A percentile compares a stretch with the other conserved stretches of the same genome.
Evolutionary conservation across 2,113 vertebrate species (phyloP).

Genomic region (Chrysemys picta): DNA sequence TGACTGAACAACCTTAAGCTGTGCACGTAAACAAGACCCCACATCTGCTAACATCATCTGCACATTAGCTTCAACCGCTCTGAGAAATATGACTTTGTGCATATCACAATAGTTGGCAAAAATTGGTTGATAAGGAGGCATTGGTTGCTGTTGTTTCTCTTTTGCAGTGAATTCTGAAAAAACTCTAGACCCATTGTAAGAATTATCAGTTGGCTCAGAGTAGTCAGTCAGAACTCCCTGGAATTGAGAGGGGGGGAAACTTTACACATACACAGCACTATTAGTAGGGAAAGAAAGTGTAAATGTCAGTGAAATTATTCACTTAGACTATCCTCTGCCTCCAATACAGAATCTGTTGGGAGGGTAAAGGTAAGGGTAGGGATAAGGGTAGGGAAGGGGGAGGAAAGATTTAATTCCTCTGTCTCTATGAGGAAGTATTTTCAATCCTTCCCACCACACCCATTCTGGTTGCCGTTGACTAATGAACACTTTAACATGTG

Average conservation of each 20-base stretch:
- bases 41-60: neutral
- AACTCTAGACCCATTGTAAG: neutral
- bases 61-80: neutral
- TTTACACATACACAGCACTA: neutral
- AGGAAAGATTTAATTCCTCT: neutral
- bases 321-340: neutral
- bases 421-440: slow-evolving; percentile 1
- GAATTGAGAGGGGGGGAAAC: neutral
- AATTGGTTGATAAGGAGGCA: neutral
- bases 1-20: neutral
- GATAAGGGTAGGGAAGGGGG: too few relatives aligned
- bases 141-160: neutral
- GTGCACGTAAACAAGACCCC: neutral
- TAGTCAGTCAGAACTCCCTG: neutral
- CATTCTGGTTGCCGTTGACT: neutral
- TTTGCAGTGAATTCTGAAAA: neutral
- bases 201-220: accelerated
- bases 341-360: neutral
- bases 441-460: neutral
- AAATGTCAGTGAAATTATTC: neutral
- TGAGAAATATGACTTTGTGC: neutral
- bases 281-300: neutral
- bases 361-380: too few relatives aligned
- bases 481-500: neutral
- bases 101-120: neutral